These are phyloP conservation scores for Therioaphis trifolii DNA, from an alignment of 2,888 invertebrate species.

Conservation along the genomic window DNA sequence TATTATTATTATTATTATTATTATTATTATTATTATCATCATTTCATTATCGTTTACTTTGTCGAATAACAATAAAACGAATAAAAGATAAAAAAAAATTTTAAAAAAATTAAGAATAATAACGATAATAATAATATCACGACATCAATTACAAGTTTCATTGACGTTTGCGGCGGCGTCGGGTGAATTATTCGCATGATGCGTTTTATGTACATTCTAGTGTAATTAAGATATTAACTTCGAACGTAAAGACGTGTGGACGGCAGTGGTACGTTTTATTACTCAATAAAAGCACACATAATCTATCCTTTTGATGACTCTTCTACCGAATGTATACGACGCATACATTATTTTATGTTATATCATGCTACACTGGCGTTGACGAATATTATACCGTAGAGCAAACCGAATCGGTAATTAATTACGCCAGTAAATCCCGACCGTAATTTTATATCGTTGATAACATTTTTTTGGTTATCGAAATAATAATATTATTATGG, in stretches of 20 bases:
- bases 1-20: too few species aligned
- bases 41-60: background rate
- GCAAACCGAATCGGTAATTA: too few species aligned
- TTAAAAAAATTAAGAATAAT: background rate
- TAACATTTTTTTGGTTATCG: too few species aligned
- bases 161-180: background rate
- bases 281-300: background rate
- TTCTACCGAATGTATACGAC: too few species aligned
- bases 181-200: background rate
- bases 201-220: too few species aligned
- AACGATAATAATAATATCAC: background rate
- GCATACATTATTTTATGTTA: too few species aligned
- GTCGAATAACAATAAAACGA: background rate
- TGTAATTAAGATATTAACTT: background rate
- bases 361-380: too few species aligned
- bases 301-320: background rate
- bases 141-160: background rate
- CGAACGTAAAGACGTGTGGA: background rate
- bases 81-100: too few species aligned
- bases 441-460: too few species aligned
- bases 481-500: too few species aligned
- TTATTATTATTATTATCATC: background rate
- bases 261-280: background rate
- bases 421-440: too few species aligned
- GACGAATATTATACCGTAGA: too few species aligned